These are phyloP conservation scores for Margaritifera margaritifera DNA, from an alignment of 2,888 invertebrate genomes.

Conservation along the genomic window DNA sequence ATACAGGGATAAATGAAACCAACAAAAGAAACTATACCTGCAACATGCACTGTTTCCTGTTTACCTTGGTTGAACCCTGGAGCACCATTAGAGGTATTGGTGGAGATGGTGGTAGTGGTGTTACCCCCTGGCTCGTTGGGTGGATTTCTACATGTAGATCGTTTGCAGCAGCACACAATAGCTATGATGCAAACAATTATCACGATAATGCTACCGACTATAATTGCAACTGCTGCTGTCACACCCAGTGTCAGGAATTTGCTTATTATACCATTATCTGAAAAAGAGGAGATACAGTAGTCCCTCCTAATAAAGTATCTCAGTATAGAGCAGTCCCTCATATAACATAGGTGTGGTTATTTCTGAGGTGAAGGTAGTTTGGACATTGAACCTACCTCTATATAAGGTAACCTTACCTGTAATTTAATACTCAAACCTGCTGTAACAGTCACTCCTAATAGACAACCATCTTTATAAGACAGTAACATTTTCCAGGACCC, in stretches of 20 bases:
- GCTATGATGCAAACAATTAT: slow-evolving; percentile 65
- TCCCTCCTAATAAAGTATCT: no score
- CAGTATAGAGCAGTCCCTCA: no score
- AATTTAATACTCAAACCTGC: no score
- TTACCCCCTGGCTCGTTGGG: slow-evolving; percentile 8
- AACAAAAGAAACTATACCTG: no score
- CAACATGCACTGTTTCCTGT: no score
- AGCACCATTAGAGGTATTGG: neutral
- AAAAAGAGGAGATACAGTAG: slow-evolving; percentile 15
- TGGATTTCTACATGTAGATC: slow-evolving; percentile 57
- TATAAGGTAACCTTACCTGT: no score
- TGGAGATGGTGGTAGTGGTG: slow-evolving; percentile 1
- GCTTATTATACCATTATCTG: slow-evolving; percentile 55
- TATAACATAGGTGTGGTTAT: no score
- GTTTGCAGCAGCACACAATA: slow-evolving; percentile 65
- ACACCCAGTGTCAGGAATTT: slow-evolving; percentile 68
- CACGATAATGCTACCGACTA: slow-evolving; percentile 68
- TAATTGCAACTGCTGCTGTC: slow-evolving; percentile 69
- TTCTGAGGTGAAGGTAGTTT: no score
- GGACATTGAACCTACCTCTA: no score
- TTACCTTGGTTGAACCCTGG: neutral
- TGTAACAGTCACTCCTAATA: no score
- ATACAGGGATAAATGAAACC: slow-evolving; percentile 3
- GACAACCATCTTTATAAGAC: no score
- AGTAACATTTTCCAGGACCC: no score